A percentile compares a stretch with the other conserved stretches of the same genome.
phyloP scores from a whole-genome alignment of 1,140 invertebrate genomes.

The Papilio glaucus region DNA sequence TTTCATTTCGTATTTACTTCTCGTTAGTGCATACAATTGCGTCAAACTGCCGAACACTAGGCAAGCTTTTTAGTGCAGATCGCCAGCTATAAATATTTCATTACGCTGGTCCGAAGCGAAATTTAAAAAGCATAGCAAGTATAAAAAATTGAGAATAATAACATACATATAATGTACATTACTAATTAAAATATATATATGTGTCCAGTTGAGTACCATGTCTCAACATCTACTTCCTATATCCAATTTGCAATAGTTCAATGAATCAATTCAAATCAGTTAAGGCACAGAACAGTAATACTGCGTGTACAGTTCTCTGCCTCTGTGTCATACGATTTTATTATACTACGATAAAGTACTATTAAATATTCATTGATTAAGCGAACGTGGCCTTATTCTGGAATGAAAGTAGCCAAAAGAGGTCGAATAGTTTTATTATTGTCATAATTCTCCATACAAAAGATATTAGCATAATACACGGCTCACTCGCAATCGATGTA shows the following conservation, averaged over 20 bases:
- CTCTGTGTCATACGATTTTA: no score
- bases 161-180: no score
- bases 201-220: no score
- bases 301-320: no score
- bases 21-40: conserved; percentile 16
- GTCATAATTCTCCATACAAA: background rate
- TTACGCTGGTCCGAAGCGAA: background rate
- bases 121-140: background rate
- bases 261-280: no score
- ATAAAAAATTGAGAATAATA: no score
- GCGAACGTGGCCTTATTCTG: background rate
- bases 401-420: background rate
- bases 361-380: background rate
- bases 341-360: no score
- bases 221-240: no score
- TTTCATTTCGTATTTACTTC: conserved; percentile 30
- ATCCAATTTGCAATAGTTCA: no score
- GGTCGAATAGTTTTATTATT: conserved; percentile 8
- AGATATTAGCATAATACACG: conserved; percentile 5
- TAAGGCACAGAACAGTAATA: no score
- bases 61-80: background rate
- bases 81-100: background rate
- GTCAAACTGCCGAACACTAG: background rate
- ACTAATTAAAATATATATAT: no score
- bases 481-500: background rate